Base-by-base conservation (phyloP, 1,140 invertebrate species). In the Druon quercuslanigerum region DNA sequence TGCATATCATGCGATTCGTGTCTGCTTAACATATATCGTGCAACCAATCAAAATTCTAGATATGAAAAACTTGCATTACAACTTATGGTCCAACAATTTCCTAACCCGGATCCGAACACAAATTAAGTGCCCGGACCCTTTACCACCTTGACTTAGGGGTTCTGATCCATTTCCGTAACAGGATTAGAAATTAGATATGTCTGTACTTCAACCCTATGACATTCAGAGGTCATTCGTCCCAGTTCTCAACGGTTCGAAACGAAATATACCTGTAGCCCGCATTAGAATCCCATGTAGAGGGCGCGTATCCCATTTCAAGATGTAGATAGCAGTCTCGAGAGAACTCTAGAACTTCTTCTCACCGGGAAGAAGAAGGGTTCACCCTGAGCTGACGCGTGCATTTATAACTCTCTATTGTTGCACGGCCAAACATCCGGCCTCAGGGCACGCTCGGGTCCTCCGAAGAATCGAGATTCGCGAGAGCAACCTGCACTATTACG, bases 281-380 rank as follows among this genome's bases (percentile, higher is more conserved):
- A 89, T 89, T 88, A 89, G 87, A 86, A 90, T 90, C 87, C 82
- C 76, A 66, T 71, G 71, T 33, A 77, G 57, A 57, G 77, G 60
- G 74, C 72, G 80, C 87, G 86, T 90, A 90, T 90, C 89, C 85
- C 84, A 82, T 90, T 90, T 90, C 89, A 90, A 90, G 89, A 90
- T 90, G 89, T 84, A 90, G 89, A 90, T 90, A 89, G 85, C 80
- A 73, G 76, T 71, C 12, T 57, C 66, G 76, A 79, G 78, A 81
- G 78, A 85, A 74, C 72, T 71, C 81, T 83, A 82, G 83, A 79
- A 74, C 71, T 77, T 83, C 73, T 80, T 77, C 77, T 84, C 25
- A 79, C 76, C 73, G 83, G 80, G 84, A 84, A 86, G 82, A 85
- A 85, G 84, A 81, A 84, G 83, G 80, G 81, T 82, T 85, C 76